Evolutionary conservation across 2,888 invertebrate species (phyloP).

Genomic region (Erebia palarica): DNA sequence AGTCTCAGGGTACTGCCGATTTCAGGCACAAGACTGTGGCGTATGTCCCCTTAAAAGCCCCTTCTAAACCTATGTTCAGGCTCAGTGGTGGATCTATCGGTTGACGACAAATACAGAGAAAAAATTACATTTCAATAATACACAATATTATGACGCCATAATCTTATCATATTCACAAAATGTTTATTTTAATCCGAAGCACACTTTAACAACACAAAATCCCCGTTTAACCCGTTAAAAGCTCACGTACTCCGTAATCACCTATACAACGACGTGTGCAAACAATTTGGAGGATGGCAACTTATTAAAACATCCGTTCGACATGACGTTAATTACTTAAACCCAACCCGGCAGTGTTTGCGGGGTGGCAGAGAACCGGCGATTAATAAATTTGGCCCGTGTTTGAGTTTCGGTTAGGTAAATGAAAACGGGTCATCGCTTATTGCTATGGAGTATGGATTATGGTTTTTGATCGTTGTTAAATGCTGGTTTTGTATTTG

Average conservation of each 20-base stretch:
- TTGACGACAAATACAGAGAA: no score
- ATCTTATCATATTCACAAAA: neutral
- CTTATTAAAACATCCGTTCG: constrained; percentile 58
- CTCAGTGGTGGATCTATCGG: no score
- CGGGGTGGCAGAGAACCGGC: constrained; percentile 42
- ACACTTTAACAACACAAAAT: constrained; percentile 10
- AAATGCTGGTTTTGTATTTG: constrained; percentile 1
- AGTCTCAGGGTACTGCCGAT: no score
- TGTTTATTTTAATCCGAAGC: constrained; percentile 14
- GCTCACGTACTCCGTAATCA: constrained; percentile 45
- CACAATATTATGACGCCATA: neutral
- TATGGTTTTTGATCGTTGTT: constrained; percentile 27
- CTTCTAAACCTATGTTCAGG: no score
- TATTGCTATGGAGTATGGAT: constrained; percentile 23
- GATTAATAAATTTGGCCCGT: constrained; percentile 51
- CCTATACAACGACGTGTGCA: constrained; percentile 45
- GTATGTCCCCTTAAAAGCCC: no score
- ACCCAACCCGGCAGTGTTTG: constrained; percentile 51
- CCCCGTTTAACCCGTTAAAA: constrained; percentile 20
- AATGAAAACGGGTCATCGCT: constrained; percentile 44
- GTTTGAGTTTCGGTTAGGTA: constrained; percentile 51
- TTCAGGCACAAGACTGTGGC: no score
- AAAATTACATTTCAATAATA: neutral
- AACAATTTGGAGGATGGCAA: constrained; percentile 48
- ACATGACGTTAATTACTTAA: constrained; percentile 58